phyloP scores from a whole-genome alignment of 2,797 vertebrate species.

The Phoeniculus purpureus region DNA sequence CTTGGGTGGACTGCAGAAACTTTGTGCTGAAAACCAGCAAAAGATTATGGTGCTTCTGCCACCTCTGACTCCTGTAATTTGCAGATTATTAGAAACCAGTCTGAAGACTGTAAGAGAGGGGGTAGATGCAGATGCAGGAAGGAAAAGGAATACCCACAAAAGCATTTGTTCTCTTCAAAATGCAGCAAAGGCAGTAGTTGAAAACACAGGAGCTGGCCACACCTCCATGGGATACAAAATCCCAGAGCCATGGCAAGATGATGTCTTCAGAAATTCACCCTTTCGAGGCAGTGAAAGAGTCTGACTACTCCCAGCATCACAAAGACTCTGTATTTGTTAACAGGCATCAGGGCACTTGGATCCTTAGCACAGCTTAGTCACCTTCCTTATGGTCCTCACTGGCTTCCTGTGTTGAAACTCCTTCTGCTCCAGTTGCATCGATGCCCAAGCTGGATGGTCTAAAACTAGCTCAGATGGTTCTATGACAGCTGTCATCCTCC shows the following conservation, averaged over 20 bases:
- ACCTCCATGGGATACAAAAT: not conserved
- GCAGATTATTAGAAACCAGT: not conserved
- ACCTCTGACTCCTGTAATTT: not conserved
- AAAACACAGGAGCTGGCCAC: not conserved
- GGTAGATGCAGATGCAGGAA: not conserved
- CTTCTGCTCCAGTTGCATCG: not conserved
- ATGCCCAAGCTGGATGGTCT: not conserved
- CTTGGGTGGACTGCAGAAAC: not conserved
- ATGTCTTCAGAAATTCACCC: not conserved
- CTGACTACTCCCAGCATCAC: not conserved
- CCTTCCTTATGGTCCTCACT: not conserved
- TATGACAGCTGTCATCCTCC: not conserved
- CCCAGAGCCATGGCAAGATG: not conserved
- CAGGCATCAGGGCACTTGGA: too few relatives aligned
- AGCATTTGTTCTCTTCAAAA: not conserved
- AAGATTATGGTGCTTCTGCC: not conserved
- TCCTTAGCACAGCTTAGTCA: not conserved
- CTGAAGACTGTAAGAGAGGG: not conserved
- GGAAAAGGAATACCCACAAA: not conserved
- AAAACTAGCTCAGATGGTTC: accelerated
- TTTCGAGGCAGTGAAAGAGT: not conserved
- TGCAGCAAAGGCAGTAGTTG: not conserved
- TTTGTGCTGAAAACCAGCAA: not conserved
- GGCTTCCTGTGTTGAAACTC: not conserved
- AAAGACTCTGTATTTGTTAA: not conserved